A percentile compares a stretch with the other conserved stretches of the same genome.
These are phyloP conservation scores for Anguilla megastoma DNA, from an alignment of 2,797 vertebrate species.

Conservation along the genomic window DNA sequence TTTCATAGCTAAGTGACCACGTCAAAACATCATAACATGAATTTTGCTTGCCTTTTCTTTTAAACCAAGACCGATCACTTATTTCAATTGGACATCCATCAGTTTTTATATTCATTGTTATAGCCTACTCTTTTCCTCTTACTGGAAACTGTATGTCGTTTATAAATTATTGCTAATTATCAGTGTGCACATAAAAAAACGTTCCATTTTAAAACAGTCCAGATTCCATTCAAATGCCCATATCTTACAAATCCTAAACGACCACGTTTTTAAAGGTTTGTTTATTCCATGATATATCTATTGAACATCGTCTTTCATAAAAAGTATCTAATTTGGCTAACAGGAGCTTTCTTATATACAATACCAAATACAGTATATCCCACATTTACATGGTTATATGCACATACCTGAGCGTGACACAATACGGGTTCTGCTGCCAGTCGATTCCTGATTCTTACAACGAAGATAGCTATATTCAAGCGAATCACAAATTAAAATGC, in stretches of 20 bases:
- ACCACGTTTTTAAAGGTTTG: background rate
- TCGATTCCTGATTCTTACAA: background rate
- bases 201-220: background rate
- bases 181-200: background rate
- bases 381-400: constrained; percentile 15
- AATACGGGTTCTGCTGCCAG: background rate
- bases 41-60: background rate
- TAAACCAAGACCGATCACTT: background rate
- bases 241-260: constrained; percentile 6
- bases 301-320: constrained; percentile 20
- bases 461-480: background rate
- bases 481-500: background rate
- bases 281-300: constrained; percentile 17
- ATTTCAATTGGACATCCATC: background rate
- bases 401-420: constrained; percentile 20
- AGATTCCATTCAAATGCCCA: background rate
- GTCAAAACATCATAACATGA: background rate
- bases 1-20: background rate
- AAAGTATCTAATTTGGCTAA: constrained; percentile 24
- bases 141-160: background rate
- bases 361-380: constrained; percentile 4
- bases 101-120: background rate
- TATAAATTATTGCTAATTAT: background rate
- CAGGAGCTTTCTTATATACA: constrained; percentile 13
- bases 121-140: background rate